Percentiles rank a stretch among this genome's conserved stretches.
These are phyloP conservation scores for Conus betulinus DNA, from an alignment of 1,140 invertebrate genomes.

Conservation along the genomic window DNA sequence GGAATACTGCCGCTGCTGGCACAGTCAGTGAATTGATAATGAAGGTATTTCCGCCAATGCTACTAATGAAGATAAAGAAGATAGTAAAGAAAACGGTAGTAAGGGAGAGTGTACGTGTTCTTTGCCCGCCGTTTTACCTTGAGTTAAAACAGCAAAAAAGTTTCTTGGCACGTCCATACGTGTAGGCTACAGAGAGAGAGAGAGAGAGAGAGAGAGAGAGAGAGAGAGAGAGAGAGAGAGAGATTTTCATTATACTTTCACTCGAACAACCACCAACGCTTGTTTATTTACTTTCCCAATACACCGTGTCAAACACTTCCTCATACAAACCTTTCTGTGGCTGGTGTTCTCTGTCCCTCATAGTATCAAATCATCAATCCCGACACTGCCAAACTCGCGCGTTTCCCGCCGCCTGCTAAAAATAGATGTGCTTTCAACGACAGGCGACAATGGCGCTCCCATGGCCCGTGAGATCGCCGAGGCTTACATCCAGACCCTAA, in stretches of 20 bases:
- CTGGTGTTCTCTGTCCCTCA: neutral
- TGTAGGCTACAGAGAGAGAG: neutral
- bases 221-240: no score
- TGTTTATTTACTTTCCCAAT: neutral
- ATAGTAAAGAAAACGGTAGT: neutral
- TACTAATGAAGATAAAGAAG: no score
- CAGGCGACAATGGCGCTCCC: neutral
- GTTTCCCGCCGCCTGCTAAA: neutral
- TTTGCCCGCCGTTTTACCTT: no score
- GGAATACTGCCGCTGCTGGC: no score
- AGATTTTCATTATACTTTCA: no score
- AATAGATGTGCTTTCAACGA: neutral
- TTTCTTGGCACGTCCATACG: no score
- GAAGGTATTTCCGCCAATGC: no score
- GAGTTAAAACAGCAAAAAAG: no score
- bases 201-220: no score
- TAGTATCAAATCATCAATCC: neutral
- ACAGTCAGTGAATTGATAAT: no score
- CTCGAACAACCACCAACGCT: neutral
- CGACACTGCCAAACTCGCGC: neutral
- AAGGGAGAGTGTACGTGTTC: no score
- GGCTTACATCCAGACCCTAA: neutral
- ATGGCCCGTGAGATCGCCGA: neutral
- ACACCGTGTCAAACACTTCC: neutral
- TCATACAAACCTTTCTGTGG: neutral